phyloP scores from a whole-genome alignment of 2,797 vertebrate species.

The Eulemur rubriventer region DNA sequence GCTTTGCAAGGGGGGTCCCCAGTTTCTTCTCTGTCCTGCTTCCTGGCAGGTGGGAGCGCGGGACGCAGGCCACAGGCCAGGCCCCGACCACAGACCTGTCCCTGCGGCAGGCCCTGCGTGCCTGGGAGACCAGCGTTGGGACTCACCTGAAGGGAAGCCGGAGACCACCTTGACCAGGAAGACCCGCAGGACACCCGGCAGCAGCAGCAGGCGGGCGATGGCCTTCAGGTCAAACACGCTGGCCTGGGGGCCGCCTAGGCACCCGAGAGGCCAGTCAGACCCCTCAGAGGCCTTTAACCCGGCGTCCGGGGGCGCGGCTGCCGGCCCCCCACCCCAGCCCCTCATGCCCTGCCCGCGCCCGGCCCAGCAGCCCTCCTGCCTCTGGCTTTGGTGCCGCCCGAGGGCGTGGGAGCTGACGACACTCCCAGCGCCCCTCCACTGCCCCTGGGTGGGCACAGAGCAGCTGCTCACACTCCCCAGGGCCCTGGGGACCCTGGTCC shows the following conservation, averaged over 20 bases:
- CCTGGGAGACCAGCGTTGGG: neutral
- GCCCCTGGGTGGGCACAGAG: neutral
- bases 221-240: constrained; percentile 91
- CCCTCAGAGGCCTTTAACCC: fast-evolving
- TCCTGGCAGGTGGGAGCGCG: fast-evolving
- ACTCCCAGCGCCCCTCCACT: fast-evolving
- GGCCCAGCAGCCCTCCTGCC: neutral
- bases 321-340: too few species aligned
- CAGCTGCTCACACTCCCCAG: neutral
- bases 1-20: too few species aligned
- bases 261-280: neutral
- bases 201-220: constrained; percentile 90
- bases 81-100: fast-evolving
- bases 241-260: constrained; percentile 74
- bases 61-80: fast-evolving
- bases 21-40: neutral
- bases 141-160: constrained; percentile 92
- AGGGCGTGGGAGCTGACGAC: neutral
- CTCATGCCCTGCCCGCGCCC: fast-evolving
- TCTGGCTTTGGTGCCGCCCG: fast-evolving
- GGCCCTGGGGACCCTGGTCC: too few species aligned
- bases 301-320: too few species aligned
- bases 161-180: constrained; percentile 92
- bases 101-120: too few species aligned
- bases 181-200: constrained; percentile 88